Percentiles rank a stretch among this genome's conserved stretches.
These are phyloP conservation scores for Cottoperca gobio DNA, from an alignment of 2,797 vertebrate genomes.

Conservation along the genomic window DNA sequence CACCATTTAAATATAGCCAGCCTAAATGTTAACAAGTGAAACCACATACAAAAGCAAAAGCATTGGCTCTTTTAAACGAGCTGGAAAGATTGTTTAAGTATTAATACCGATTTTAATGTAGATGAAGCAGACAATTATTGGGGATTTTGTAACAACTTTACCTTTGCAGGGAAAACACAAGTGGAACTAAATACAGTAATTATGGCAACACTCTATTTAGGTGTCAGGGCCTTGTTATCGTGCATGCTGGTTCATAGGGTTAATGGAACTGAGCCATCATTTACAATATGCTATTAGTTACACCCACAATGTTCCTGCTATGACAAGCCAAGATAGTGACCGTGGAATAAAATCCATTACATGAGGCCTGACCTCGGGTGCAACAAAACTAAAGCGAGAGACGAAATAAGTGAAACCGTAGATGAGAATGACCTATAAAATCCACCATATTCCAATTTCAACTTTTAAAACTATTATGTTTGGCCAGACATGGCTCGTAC, in stretches of 20 bases:
- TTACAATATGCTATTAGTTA: neutral
- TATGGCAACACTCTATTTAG: neutral
- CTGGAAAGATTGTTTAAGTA: neutral
- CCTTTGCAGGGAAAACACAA: neutral
- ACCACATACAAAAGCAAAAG: neutral
- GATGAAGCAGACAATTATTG: too few relatives aligned
- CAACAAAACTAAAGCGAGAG: neutral
- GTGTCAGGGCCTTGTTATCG: neutral
- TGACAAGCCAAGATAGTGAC: neutral
- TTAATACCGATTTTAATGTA: too few relatives aligned
- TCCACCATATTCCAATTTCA: neutral
- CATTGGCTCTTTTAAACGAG: neutral
- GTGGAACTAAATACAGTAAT: neutral
- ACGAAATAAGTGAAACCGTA: neutral
- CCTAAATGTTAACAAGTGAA: neutral
- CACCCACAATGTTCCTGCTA: neutral
- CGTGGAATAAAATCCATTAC: neutral
- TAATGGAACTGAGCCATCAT: neutral
- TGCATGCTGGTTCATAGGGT: neutral
- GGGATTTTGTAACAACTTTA: neutral
- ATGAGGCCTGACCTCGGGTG: too few relatives aligned
- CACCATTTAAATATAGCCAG: neutral
- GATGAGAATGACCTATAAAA: too few relatives aligned
- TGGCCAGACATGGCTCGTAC: neutral
- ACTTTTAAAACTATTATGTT: too few relatives aligned